Evolutionary conservation across 2,888 invertebrate species (phyloP).

Genomic region (Leucozona laternaria): DNA sequence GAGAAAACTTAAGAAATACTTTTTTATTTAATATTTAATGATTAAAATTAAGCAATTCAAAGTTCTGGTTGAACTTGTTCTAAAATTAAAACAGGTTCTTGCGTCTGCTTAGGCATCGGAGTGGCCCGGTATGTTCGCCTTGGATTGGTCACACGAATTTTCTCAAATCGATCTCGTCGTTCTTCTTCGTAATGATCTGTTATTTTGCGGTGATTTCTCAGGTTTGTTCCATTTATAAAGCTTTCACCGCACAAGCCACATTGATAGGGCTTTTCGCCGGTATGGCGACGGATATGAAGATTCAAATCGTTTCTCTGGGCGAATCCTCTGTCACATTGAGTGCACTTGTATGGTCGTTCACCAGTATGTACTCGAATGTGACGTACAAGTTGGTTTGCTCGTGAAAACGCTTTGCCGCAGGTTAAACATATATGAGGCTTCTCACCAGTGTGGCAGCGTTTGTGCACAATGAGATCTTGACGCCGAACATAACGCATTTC

Average conservation of each 20-base stretch:
- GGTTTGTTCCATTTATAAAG: conserved; percentile 87
- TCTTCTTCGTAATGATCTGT: conserved; percentile 85
- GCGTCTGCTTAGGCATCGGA: conserved; percentile 2
- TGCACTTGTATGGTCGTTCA: conserved; percentile 86
- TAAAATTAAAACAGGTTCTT: conserved; percentile 5
- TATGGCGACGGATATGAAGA: conserved; percentile 88
- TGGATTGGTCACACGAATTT: conserved; percentile 78
- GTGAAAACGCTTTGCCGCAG: conserved; percentile 85
- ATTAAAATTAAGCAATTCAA: not conserved
- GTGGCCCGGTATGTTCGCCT: conserved; percentile 56
- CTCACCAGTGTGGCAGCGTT: conserved; percentile 86
- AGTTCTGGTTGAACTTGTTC: not conserved
- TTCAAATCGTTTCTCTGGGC: conserved; percentile 90
- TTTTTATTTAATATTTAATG: not conserved
- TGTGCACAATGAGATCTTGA: conserved; percentile 86
- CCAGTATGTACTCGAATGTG: conserved; percentile 86
- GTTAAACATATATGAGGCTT: conserved; percentile 84
- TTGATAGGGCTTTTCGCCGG: conserved; percentile 87
- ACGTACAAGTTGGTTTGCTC: conserved; percentile 86
- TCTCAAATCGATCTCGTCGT: conserved; percentile 79
- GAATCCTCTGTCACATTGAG: conserved; percentile 84
- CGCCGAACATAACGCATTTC: conserved; percentile 87
- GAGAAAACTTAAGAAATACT: not conserved
- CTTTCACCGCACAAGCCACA: conserved; percentile 88
- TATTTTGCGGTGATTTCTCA: conserved; percentile 87